These are phyloP conservation scores for Leptarthrus brevirostris DNA, from an alignment of 2,888 invertebrate species.

Conservation along the genomic window DNA sequence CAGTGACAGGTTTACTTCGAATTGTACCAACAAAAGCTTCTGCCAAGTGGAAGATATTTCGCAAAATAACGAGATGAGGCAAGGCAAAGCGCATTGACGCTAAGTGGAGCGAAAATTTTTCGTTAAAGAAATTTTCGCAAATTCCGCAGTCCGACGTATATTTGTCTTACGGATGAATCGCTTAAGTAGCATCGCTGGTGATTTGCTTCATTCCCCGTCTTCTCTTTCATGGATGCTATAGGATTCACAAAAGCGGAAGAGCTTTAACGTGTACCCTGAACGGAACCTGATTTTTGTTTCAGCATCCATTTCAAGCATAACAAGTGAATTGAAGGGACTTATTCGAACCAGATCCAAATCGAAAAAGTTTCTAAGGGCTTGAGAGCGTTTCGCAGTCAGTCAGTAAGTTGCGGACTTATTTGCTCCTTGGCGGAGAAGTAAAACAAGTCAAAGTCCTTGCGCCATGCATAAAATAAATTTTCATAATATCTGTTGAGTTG, in stretches of 20 bases:
- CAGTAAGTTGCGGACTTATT: background rate
- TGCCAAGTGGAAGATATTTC: conserved; percentile 10
- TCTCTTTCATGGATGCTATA: no score
- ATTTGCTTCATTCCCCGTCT: background rate
- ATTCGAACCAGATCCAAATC: background rate
- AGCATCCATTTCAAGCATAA: background rate
- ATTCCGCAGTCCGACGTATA: conserved; percentile 5
- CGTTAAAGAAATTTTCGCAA: conserved; percentile 15
- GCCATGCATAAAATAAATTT: conserved; percentile 27
- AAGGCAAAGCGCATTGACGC: background rate
- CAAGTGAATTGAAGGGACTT: background rate
- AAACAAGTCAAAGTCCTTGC: background rate
- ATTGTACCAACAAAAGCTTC: background rate
- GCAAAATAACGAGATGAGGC: background rate
- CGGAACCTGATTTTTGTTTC: background rate
- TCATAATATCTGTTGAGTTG: conserved; percentile 16
- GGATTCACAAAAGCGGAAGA: background rate
- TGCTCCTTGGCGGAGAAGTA: no score
- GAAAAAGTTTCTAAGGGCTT: conserved; percentile 10
- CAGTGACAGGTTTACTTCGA: background rate
- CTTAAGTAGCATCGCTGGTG: conserved; percentile 6
- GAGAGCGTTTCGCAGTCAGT: conserved; percentile 1
- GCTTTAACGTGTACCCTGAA: background rate
- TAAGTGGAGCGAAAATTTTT: conserved; percentile 29
- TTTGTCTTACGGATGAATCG: no score